Conservation (phyloP, 2,113 vertebrate genomes). For the Malurus alboscapulatus region DNA sequence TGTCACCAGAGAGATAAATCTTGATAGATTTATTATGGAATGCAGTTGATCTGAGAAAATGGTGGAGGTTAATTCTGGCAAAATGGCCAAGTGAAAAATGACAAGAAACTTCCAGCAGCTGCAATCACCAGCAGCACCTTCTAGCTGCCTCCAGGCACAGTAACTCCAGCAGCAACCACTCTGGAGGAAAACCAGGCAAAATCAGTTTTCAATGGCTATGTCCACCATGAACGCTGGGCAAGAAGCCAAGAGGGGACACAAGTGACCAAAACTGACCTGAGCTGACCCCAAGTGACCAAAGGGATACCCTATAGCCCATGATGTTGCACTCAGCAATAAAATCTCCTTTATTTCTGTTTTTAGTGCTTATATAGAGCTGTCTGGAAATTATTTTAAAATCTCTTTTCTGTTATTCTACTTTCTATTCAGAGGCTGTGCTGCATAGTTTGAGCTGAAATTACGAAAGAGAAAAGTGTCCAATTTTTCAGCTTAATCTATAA, state of each 20-base stretch:
- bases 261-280: too few relatives aligned
- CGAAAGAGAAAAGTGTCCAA: background rate
- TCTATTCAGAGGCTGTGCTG: background rate
- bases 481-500: background rate
- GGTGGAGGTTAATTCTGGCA: background rate
- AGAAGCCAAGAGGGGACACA: background rate
- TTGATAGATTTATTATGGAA: background rate
- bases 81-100: background rate
- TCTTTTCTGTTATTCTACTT: conserved; percentile 9
- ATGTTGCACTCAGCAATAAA: background rate
- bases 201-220: background rate
- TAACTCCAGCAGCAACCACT: background rate
- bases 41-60: fast-evolving
- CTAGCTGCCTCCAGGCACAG: background rate
- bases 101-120: background rate
- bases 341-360: conserved; percentile 33
- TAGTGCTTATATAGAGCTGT: background rate
- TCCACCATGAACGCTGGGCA: fast-evolving
- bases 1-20: background rate
- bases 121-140: background rate
- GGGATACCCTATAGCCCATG: background rate
- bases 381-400: conserved; percentile 13
- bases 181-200: background rate
- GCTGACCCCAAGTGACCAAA: background rate
- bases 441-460: background rate